Evolutionary conservation across 2,113 vertebrate species (phyloP).

Genomic region (Cheilinus undulatus): DNA sequence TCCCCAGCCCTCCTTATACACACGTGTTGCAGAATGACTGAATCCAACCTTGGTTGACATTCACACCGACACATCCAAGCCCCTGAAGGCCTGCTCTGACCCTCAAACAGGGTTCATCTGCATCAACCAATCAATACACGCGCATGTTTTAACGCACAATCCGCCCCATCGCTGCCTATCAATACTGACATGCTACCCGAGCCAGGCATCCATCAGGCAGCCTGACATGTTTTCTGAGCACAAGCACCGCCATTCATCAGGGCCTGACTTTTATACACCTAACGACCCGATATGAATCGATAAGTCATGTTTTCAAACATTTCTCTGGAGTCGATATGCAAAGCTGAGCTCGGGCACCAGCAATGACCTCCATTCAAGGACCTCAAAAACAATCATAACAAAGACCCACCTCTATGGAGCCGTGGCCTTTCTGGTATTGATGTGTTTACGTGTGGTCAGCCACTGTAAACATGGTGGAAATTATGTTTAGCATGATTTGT

Average conservation of each 20-base stretch:
- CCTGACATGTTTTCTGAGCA: slow-evolving; percentile 54
- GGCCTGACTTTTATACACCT: slow-evolving; percentile 52
- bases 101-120: slow-evolving; percentile 60
- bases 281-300: slow-evolving; percentile 70
- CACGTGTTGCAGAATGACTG: slow-evolving; percentile 45
- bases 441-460: background rate
- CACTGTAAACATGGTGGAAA: slow-evolving; percentile 45
- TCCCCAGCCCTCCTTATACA: slow-evolving; percentile 18
- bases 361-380: slow-evolving; percentile 65
- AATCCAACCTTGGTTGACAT: slow-evolving; percentile 79
- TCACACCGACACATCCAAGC: slow-evolving; percentile 54
- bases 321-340: slow-evolving; percentile 48
- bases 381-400: slow-evolving; percentile 42
- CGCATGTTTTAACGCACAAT: slow-evolving; percentile 70
- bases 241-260: slow-evolving; percentile 64
- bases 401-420: slow-evolving; percentile 5
- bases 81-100: slow-evolving; percentile 62
- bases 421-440: slow-evolving; percentile 45
- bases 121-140: slow-evolving; percentile 75
- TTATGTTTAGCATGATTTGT: slow-evolving; percentile 30
- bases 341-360: slow-evolving; percentile 23
- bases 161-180: slow-evolving; percentile 59
- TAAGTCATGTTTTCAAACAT: slow-evolving; percentile 65
- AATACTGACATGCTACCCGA: slow-evolving; percentile 64
- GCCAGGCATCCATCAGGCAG: slow-evolving; percentile 72